These are phyloP conservation scores for Harpagifer antarcticus DNA, from an alignment of 2,797 vertebrate species.

Conservation along the genomic window DNA sequence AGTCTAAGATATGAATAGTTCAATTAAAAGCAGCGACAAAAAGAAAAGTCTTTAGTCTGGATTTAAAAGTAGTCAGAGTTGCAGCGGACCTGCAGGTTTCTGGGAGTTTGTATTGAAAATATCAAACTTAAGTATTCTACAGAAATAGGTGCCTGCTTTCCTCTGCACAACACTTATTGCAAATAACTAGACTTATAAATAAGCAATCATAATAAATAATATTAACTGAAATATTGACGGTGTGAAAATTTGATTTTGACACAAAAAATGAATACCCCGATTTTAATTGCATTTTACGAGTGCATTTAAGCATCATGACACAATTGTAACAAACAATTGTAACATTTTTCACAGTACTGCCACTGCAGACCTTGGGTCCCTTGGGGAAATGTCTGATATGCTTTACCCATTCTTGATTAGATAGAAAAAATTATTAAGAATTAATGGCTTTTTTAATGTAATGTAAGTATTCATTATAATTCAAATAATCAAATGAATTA, in stretches of 20 bases:
- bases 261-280: too few species aligned
- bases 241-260: background rate
- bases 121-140: constrained; percentile 28
- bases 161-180: background rate
- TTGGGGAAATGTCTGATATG: background rate
- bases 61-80: too few species aligned
- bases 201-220: background rate
- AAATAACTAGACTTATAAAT: background rate
- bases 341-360: background rate
- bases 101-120: constrained; percentile 58
- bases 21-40: too few species aligned
- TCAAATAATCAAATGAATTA: constrained; percentile 2
- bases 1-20: too few species aligned
- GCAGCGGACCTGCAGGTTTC: too few species aligned
- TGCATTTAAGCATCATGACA: background rate
- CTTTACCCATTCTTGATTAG: constrained; percentile 1
- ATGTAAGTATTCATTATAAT: constrained; percentile 12
- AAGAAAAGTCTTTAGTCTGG: too few species aligned
- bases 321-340: constrained; percentile 1
- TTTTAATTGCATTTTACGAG: background rate
- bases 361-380: background rate
- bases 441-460: background rate
- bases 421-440: constrained; percentile 8
- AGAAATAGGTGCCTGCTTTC: background rate
- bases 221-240: background rate